These are phyloP conservation scores for Scaptomyza reducta DNA, from an alignment of 2,888 invertebrate genomes.

Conservation along the genomic window DNA sequence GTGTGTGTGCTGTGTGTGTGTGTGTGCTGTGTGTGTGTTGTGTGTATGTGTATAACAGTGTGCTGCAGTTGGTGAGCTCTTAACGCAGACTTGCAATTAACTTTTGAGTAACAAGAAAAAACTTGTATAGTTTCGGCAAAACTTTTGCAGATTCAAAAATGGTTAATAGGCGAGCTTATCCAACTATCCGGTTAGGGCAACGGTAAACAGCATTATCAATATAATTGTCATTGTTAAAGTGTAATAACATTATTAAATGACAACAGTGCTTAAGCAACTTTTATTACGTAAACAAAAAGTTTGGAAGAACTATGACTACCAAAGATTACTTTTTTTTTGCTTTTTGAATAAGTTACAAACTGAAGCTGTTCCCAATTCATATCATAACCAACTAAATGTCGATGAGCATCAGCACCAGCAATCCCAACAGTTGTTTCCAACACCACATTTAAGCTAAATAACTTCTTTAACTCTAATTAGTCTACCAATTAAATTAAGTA, in stretches of 20 bases:
- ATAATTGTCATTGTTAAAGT: neutral
- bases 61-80: slow-evolving; percentile 5
- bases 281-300: neutral
- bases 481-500: neutral
- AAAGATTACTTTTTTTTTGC: no score
- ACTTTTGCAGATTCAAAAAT: neutral
- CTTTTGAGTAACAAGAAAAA: neutral
- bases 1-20: neutral
- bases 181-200: neutral
- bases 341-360: no score
- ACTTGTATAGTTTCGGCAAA: neutral
- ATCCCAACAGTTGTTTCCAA: neutral
- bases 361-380: neutral
- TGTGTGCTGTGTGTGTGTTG: neutral
- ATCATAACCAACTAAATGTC: no score
- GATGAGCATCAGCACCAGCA: no score
- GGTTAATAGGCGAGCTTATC: neutral
- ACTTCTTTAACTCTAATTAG: neutral
- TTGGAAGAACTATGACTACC: neutral
- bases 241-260: no score
- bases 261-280: no score
- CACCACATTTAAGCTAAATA: neutral
- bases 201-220: neutral
- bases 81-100: neutral
- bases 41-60: neutral